Evolutionary conservation across 2,797 vertebrate genomes (phyloP).

Genomic region (Sebastes melanostomus): DNA sequence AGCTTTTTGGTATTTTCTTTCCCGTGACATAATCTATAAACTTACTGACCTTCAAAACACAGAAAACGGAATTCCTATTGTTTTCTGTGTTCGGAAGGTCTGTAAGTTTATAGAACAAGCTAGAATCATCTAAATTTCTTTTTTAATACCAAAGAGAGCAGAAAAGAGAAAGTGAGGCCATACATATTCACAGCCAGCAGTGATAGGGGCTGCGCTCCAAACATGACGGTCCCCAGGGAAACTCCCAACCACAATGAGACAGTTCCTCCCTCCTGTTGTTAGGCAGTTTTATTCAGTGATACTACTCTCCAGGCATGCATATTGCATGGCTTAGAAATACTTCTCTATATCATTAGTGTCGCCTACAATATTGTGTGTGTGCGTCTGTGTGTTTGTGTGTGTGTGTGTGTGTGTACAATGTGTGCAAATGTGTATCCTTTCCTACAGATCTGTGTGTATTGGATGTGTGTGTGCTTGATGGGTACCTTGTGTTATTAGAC

Average conservation of each 20-base stretch:
- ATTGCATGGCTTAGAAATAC: conserved; percentile 54
- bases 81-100: too few relatives aligned
- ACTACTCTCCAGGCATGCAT: conserved; percentile 44
- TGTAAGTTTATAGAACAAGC: too few relatives aligned
- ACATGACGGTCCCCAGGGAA: conserved; percentile 22
- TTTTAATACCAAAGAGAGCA: neutral
- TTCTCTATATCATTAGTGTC: conserved; percentile 66
- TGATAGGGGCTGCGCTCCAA: conserved; percentile 10
- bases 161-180: neutral
- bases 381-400: neutral
- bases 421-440: neutral
- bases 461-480: neutral
- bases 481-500: neutral
- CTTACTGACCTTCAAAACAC: neutral
- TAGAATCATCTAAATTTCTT: neutral
- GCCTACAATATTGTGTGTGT: neutral
- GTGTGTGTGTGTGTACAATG: neutral
- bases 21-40: neutral
- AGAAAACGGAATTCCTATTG: neutral
- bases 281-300: conserved; percentile 29
- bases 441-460: neutral
- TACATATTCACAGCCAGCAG: conserved; percentile 31
- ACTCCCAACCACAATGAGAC: conserved; percentile 17
- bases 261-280: conserved; percentile 45
- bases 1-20: neutral